Evolutionary conservation across 2,888 invertebrate genomes (phyloP).

Genomic region (Furcula furcula): DNA sequence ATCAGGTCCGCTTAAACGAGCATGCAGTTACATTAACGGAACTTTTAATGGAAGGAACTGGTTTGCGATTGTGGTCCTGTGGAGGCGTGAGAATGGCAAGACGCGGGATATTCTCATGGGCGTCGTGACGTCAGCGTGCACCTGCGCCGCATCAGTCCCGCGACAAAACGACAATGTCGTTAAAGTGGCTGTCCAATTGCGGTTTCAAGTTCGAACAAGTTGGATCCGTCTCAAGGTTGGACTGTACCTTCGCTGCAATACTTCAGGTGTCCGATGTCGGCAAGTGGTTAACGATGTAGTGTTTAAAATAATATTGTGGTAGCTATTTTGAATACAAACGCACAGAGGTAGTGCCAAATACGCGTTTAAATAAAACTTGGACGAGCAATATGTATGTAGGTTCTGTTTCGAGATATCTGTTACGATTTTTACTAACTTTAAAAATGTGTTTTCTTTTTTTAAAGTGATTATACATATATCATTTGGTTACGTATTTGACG

Average conservation of each 20-base stretch:
- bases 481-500: too few relatives aligned
- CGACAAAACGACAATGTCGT: slow-evolving; percentile 64
- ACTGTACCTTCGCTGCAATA: slow-evolving; percentile 3
- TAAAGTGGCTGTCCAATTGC: slow-evolving; percentile 64
- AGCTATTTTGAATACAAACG: too few relatives aligned
- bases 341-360: too few relatives aligned
- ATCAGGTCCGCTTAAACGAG: slow-evolving; percentile 42
- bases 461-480: too few relatives aligned
- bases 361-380: too few relatives aligned
- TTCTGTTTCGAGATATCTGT: too few relatives aligned
- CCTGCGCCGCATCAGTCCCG: slow-evolving; percentile 55
- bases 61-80: slow-evolving; percentile 63
- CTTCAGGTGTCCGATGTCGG: background rate
- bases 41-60: slow-evolving; percentile 69
- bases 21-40: slow-evolving; percentile 66
- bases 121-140: slow-evolving; percentile 66
- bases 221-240: slow-evolving; percentile 40
- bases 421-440: too few relatives aligned
- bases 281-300: background rate
- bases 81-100: slow-evolving; percentile 77
- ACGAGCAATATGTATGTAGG: too few relatives aligned
- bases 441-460: too few relatives aligned
- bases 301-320: too few relatives aligned
- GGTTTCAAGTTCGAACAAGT: slow-evolving; percentile 67
- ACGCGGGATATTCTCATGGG: slow-evolving; percentile 70